Base-by-base conservation (phyloP, 2,888 invertebrate genomes). In the Dasypolia templi region DNA sequence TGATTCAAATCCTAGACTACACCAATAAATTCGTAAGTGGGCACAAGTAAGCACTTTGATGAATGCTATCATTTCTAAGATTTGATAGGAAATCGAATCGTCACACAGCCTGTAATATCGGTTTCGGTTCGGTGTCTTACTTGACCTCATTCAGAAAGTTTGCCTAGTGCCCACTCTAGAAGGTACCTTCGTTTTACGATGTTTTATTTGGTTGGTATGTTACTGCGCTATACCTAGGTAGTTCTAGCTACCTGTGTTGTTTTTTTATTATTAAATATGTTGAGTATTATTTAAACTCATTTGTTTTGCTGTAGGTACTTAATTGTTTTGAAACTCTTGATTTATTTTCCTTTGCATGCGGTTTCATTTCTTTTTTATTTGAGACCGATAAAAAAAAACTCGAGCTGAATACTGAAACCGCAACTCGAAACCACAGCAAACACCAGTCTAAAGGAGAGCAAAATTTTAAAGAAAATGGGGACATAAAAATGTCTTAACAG, bases 141-240 rank as follows among this genome's bases (percentile, higher is more conserved):
- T 42, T 62, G 29, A 29, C 19, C 14, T 55, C 9, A 29, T n/a
- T 12, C 19, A 49, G 58, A 49, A 69, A 39, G 64, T 29, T 58
- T 58, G 51, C 53, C n/a, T 65, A 44, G 9, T 55, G 44, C 51
- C 32, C 26, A 61, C 19, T 72, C 9, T n/a, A 22, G 17, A 61
- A 2, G 32, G 26, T 29, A 5, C 17, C 22, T 29, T n/a, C 3
- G n/a, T 42, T 72, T 62, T 49, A n/a, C 17, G 22, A 55, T 44
- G 26, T 42, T 19, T 19, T 6, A 9, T 22, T 14, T 39, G 11
- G 17, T 62, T 32, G 35, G n/a, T 32, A n/a, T 22, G 17, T 51
- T 22, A 35, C 32, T 35, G 35, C 5, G 11, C n/a, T n/a, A n/a
- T n/a, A n/a, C n/a, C n/a, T n/a, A n/a, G n/a, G n/a, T 58, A 32